Conservation (phyloP, 2,113 vertebrate genomes). For the Dissostichus mawsoni region DNA sequence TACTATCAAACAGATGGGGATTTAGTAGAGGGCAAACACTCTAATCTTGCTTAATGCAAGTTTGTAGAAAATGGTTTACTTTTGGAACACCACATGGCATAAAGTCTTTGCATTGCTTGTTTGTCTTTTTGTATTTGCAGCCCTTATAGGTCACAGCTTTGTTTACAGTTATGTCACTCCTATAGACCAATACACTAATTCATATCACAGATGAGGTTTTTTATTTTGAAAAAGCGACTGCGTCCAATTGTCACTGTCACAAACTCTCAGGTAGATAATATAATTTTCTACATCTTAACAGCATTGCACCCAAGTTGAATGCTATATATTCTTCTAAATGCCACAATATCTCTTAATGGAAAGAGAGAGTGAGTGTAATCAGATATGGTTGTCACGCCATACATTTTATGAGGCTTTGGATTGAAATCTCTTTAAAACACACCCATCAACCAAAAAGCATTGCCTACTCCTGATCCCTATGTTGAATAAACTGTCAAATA, state of each 20-base stretch:
- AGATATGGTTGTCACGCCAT: conserved; percentile 30
- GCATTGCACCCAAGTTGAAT: conserved; percentile 4
- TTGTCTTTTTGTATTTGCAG: no score
- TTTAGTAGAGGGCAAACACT: conserved; percentile 28
- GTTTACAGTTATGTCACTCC: neutral
- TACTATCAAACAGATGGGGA: neutral
- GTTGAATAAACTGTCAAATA: conserved; percentile 23
- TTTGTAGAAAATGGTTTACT: conserved; percentile 15
- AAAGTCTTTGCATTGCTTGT: no score
- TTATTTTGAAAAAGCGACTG: neutral
- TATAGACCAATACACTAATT: neutral
- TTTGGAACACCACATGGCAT: neutral
- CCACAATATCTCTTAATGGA: conserved; percentile 23
- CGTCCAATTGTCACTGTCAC: conserved; percentile 3
- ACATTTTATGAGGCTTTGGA: conserved; percentile 17
- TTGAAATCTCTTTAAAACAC: conserved; percentile 14
- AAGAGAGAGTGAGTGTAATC: conserved; percentile 15
- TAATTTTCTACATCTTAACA: conserved; percentile 10
- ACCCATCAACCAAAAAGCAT: neutral
- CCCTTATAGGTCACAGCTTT: neutral
- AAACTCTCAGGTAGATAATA: conserved; percentile 17
- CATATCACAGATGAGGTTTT: neutral
- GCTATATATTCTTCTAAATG: conserved; percentile 18
- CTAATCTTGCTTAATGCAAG: conserved; percentile 27
- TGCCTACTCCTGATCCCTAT: conserved; percentile 2